Evolutionary conservation across 2,113 vertebrate species (phyloP).

Genomic region (Macroglossus sobrinus): DNA sequence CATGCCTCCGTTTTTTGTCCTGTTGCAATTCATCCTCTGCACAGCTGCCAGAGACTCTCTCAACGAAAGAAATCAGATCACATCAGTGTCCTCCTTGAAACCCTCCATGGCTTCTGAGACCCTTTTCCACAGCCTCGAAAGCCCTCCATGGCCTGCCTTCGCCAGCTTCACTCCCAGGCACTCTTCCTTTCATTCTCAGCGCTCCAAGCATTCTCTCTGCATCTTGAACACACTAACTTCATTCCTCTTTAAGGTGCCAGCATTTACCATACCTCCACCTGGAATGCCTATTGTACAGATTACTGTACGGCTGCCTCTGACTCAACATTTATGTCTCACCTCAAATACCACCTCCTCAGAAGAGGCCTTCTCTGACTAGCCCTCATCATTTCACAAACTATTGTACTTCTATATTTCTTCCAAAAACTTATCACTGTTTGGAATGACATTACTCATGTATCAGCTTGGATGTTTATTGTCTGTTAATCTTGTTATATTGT

Average conservation of each 20-base stretch:
- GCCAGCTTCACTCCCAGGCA: not conserved
- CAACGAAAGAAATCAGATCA: not conserved
- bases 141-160: not conserved
- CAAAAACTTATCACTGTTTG: not conserved
- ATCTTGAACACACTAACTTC: not conserved
- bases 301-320: not conserved
- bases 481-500: not conserved
- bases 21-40: not conserved
- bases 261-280: too few relatives aligned
- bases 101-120: not conserved
- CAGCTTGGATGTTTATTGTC: not conserved
- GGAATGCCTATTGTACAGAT: not conserved
- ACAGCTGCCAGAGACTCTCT: not conserved
- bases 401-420: not conserved
- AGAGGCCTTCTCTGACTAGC: not conserved
- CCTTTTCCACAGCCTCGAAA: fast-evolving
- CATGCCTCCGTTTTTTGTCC: not conserved
- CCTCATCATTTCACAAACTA: not conserved
- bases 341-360: not conserved
- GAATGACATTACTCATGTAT: not conserved
- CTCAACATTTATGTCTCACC: not conserved
- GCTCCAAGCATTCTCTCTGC: not conserved
- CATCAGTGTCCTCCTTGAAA: not conserved
- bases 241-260: not conserved
- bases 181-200: not conserved